Base-by-base conservation (phyloP, 2,888 invertebrate genomes). In the Choristoneura rosaceana region DNA sequence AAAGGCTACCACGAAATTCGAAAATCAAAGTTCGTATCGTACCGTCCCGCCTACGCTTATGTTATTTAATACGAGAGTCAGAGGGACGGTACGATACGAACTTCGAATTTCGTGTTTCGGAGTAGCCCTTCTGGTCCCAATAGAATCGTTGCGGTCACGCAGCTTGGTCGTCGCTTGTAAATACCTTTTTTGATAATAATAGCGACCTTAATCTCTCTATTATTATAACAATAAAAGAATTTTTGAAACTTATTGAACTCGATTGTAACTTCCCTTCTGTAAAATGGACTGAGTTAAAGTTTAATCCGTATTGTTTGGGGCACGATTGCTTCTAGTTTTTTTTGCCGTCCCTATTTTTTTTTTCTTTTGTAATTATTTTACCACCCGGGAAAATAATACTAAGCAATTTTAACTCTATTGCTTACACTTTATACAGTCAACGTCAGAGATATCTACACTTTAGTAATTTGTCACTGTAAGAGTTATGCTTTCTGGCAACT, bases 141-240 rank as follows among this genome's bases (percentile, higher is more conserved):
- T 14, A 15, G 15, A 17, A 52, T 15, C 7, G 38, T n/a, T 38
- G 2, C 12, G 7, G 25, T 55, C 3, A 50, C 64, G 33, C 10
- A 61, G 15, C 38, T 17, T 4, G 14, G 17, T 67, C 70, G 70
- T 67, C 15, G 3, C 8, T 8, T 62, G n/a, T 70, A 70, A 70
- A 63, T 0, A 4, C n/a, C 1, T 25, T 10, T 70, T 38, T 52
- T 52, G 9, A 64, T 64, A 73, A 73, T 68, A 73, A 69, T 68
- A 73, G 47, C 68, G 68, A 73, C 71, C 71, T 68, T 73, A 71
- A 63, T 67, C 64, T 67, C 64, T 69, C 64, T 73, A 73, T 73
- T 73, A 69, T 73, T 73, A 69, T 69, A 47, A 69, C 52, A 73
- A 73, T 69, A 73, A 73, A 64, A 69, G 73, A 69, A 63, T 69